Base-by-base conservation (phyloP, 2,797 vertebrate species). In the Cichlasoma orientale region DNA sequence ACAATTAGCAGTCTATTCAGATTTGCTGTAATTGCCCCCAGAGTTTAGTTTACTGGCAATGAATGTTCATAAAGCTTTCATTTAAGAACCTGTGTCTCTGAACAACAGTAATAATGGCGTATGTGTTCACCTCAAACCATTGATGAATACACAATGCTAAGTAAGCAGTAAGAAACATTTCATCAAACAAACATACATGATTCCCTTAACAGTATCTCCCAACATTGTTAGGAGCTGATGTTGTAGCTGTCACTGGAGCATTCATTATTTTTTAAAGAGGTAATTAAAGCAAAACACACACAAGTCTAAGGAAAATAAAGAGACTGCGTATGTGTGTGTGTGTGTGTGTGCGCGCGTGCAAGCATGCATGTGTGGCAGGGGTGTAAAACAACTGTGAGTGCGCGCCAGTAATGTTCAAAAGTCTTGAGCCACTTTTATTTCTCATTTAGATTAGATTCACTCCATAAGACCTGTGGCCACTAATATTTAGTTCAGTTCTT, bases 41-140 rank as follows among this genome's bases (percentile, higher is more conserved):
- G 50, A 53, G 82, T 56, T 70, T 78, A 82, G 71, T 82, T 86
- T 88, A 72, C 76, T 63, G 36, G 38, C 23, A 85, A 61, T 71
- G 57, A 84, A 72, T 61, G 29, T 27, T 69, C 31, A 69, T 74
- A 75, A 85, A 82, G 73, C 63, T 23, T 76, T 41, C 76, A 33
- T 79, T 63, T 82, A 85, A 76, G 23, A 8, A 23, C 19, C 72
- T 14, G 54, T 52, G 27, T 10, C 29, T 55, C 53, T 55, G 21
- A 55, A 55, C 53, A 55, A 25, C 23, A 19, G 25, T 1, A 56
- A 56, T 27, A 16, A 16, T 56, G 23, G 13, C 6, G 0, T 27
- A 27, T 27, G 13, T 29, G 41, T 25, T 68, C 41, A 68, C 10
- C 44, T 68, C 63, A 50, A 66, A 68, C 10, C 41, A 68, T 0